Conservation (phyloP, 2,888 invertebrate species). For the Tiliacea citrago region DNA sequence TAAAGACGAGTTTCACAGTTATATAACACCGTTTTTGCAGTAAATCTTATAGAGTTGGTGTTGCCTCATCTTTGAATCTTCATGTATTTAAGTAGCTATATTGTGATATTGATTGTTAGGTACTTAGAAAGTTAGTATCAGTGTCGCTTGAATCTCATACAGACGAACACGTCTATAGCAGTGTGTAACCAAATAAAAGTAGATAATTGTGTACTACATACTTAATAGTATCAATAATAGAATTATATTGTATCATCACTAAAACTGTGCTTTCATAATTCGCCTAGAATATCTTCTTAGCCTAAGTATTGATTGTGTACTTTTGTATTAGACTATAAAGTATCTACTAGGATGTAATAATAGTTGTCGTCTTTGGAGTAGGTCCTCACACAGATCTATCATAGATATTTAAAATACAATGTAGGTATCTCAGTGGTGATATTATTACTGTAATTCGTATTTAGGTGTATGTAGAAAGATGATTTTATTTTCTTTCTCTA, state of each 20-base stretch:
- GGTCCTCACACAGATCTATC: constrained; percentile 50
- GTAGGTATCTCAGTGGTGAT: constrained; percentile 81
- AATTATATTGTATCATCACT: constrained; percentile 58
- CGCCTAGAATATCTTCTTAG: constrained; percentile 79
- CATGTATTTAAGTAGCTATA: constrained; percentile 81
- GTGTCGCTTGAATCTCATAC: constrained; percentile 71
- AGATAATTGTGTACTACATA: constrained; percentile 55
- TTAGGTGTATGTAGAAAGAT: constrained; percentile 79
- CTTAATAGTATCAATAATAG: constrained; percentile 44
- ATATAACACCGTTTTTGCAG: constrained; percentile 61
- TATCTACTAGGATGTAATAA: constrained; percentile 61
- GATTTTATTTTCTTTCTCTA: constrained; percentile 81
- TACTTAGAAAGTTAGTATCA: constrained; percentile 74
- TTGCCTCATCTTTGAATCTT: constrained; percentile 80
- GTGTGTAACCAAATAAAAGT: constrained; percentile 62
- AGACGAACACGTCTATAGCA: constrained; percentile 56
- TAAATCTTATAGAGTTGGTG: constrained; percentile 73
- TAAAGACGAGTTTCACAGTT: constrained; percentile 58
- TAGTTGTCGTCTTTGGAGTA: constrained; percentile 67
- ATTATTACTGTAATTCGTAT: constrained; percentile 78
- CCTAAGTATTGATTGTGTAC: constrained; percentile 77
- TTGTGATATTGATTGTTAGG: constrained; percentile 87
- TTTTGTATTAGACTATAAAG: constrained; percentile 69
- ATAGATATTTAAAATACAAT: constrained; percentile 57
- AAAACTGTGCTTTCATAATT: constrained; percentile 77